phyloP scores from a whole-genome alignment of 2,113 vertebrate species.

The Triplophysa siluroides region DNA sequence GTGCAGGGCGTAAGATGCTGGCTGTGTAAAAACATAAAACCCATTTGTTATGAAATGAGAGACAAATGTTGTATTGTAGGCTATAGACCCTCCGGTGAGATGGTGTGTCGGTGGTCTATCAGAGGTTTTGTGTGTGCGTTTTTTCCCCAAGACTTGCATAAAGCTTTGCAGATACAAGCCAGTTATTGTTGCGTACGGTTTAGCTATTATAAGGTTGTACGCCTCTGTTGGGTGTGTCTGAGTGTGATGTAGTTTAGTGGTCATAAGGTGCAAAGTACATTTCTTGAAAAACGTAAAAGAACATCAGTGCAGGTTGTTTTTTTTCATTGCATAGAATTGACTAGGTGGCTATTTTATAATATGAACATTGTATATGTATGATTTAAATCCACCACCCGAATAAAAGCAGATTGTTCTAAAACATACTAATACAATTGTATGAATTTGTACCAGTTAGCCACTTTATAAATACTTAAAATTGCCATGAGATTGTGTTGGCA shows the following conservation, averaged over 20 bases:
- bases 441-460: too few relatives aligned
- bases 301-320: background rate
- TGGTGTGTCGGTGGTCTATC: background rate
- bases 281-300: background rate
- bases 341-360: too few relatives aligned
- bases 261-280: slow-evolving; percentile 18
- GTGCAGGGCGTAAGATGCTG: background rate
- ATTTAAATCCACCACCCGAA: too few relatives aligned
- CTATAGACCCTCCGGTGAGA: too few relatives aligned
- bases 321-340: too few relatives aligned
- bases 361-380: too few relatives aligned
- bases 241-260: background rate
- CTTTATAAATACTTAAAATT: too few relatives aligned
- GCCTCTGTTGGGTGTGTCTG: slow-evolving; percentile 9
- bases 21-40: background rate
- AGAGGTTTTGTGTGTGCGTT: background rate
- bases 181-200: background rate
- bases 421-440: too few relatives aligned
- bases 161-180: background rate
- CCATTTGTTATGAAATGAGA: background rate
- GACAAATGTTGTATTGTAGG: too few relatives aligned
- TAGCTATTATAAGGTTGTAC: background rate
- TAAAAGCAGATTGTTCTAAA: too few relatives aligned
- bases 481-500: too few relatives aligned
- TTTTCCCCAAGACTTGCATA: background rate